These are phyloP conservation scores for Acrocyrtus sp. DNA, from an alignment of 2,888 invertebrate species.

Conservation along the genomic window DNA sequence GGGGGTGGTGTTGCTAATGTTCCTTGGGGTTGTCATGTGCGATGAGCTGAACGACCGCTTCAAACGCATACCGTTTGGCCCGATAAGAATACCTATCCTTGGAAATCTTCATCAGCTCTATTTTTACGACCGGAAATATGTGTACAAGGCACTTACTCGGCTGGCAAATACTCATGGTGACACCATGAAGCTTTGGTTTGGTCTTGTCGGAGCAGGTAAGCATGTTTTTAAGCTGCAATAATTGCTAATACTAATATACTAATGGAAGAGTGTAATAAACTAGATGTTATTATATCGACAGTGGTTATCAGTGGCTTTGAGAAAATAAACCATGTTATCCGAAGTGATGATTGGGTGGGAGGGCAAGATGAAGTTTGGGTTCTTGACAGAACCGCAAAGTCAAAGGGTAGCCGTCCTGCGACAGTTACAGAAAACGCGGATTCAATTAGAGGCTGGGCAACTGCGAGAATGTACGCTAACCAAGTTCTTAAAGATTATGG, in stretches of 20 bases:
- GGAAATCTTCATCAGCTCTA: conserved; percentile 28
- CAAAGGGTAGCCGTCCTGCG: neutral
- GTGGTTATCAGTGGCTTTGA: conserved; percentile 28
- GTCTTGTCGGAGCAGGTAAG: conserved; percentile 30
- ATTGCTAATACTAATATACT: too few relatives aligned
- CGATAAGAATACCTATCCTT: conserved; percentile 27
- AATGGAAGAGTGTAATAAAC: neutral
- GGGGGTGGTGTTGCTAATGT: conserved; percentile 1
- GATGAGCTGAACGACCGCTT: conserved; percentile 49
- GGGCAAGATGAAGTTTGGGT: conserved; percentile 36
- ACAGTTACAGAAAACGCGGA: conserved; percentile 18
- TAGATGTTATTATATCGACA: neutral
- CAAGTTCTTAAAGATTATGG: conserved; percentile 11
- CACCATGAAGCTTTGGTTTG: conserved; percentile 34
- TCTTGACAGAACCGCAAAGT: conserved; percentile 13
- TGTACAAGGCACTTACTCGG: conserved; percentile 33
- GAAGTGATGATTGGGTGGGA: conserved; percentile 39
- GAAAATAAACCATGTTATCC: conserved; percentile 11
- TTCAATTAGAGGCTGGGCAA: conserved; percentile 24
- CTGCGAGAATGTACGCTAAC: conserved; percentile 21
- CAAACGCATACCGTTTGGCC: conserved; percentile 42
- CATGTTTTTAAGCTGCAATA: neutral
- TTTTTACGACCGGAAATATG: conserved; percentile 24
- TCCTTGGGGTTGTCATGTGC: conserved; percentile 34
- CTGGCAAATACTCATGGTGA: conserved; percentile 15